Base-by-base conservation (phyloP, 2,797 vertebrate species). In the Pyrrhura leucotis region DNA sequence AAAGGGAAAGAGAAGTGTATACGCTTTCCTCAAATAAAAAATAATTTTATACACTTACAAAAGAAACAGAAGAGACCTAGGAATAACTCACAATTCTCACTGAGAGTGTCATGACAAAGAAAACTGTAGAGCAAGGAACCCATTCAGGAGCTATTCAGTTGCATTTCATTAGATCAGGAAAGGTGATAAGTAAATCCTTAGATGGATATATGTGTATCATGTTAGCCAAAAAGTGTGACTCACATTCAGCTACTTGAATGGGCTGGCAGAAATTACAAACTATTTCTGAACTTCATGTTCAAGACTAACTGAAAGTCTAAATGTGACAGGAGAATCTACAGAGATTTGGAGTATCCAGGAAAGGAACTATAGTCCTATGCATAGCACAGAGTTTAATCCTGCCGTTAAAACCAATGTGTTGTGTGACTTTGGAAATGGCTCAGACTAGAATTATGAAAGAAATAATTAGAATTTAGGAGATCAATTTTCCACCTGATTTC, bases 181-280 rank as follows among this genome's bases (percentile, higher is more conserved):
- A 94, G 48, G 26, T 22, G 28, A 65, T 81, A 90, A 85, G 92
- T 71, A 80, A 95, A 89, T 50, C 53, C 37, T 83, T 62, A 85
- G 66, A 94, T 96, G 61, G 78, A 28, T 67, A 45, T 3, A 62
- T 40, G 85, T 22, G 21, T 58, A 35, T 63, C 16, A 47, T 78
- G 58, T 93, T 95, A 88, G 76, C 58, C 61, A 81, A 87, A 67
- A 95, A 93, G 69, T 59, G 23, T 86, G 76, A 89, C 80, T 92
- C 74, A 88, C 42, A 48, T 83, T 58, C 53, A 85, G n/a, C 47
- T 96, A n/a, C 58, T 74, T 84, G 47, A 68, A 82, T 54, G 37
- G n/a, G 58, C n/a, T 76, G n/a, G 9, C 73, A 31, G 83, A 89
- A 96, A 94, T 81, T 71, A 22, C 15, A 88, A 84, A 88, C 47